Evolutionary conservation across 2,797 vertebrate species (phyloP).

Genomic region (Pseudochirops cupreus): DNA sequence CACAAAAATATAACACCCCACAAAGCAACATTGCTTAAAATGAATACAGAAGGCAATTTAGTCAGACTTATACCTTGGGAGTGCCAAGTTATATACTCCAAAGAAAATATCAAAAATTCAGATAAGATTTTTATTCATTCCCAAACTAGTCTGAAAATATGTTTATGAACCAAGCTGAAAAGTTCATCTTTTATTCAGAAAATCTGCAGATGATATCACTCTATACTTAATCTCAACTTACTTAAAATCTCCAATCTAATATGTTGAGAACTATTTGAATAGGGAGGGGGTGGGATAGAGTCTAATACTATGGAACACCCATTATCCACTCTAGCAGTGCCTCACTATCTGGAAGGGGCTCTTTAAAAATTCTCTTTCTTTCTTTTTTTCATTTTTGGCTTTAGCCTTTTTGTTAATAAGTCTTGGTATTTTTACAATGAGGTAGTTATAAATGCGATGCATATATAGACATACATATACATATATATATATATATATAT

Average conservation of each 20-base stretch:
- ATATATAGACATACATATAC: background rate
- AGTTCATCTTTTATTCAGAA: conserved; percentile 10
- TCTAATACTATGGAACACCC: background rate
- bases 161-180: background rate
- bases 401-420: conserved; percentile 60
- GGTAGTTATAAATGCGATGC: background rate
- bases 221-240: conserved; percentile 15
- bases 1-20: background rate
- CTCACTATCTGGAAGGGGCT: background rate
- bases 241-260: conserved; percentile 11
- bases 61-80: background rate
- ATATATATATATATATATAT: background rate
- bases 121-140: conserved; percentile 18
- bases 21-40: background rate
- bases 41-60: background rate
- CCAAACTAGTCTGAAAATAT: conserved; percentile 18
- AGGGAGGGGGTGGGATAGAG: background rate
- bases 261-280: conserved; percentile 41
- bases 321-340: conserved; percentile 38
- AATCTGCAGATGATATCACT: conserved; percentile 8
- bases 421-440: conserved; percentile 33
- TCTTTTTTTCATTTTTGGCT: background rate
- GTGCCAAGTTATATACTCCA: background rate
- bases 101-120: conserved; percentile 34
- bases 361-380: background rate